Conservation (phyloP, 2,888 invertebrate genomes). For the Anaspis maculata region DNA sequence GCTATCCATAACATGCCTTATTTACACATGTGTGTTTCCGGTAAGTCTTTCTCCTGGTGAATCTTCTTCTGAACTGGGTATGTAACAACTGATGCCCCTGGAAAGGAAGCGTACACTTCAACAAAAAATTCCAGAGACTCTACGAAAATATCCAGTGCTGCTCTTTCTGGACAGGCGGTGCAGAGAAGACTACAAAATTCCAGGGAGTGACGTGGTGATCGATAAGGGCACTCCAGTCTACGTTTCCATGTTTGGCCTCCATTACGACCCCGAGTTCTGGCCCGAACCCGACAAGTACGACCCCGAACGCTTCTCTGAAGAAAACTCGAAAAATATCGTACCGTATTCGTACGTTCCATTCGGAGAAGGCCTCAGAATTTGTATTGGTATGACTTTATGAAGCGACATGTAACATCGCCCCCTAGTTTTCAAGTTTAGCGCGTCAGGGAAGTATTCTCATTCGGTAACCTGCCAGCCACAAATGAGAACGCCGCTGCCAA, state of each 20-base stretch:
- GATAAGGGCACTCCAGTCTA: constrained; percentile 38
- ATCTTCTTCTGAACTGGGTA: constrained; percentile 36
- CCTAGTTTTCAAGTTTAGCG: too few relatives aligned
- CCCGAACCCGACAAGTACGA: constrained; percentile 5
- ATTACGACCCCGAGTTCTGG: constrained; percentile 36
- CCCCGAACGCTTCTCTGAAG: constrained; percentile 37
- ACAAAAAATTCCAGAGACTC: constrained; percentile 32
- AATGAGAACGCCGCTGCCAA: too few relatives aligned
- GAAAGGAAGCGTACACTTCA: constrained; percentile 22
- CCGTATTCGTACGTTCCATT: constrained; percentile 18
- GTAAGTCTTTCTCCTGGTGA: background rate
- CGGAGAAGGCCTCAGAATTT: constrained; percentile 17
- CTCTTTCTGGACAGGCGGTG: constrained; percentile 30
- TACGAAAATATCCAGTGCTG: constrained; percentile 40
- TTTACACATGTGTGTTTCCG: background rate
- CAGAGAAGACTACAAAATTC: constrained; percentile 32
- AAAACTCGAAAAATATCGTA: constrained; percentile 36
- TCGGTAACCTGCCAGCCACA: too few relatives aligned
- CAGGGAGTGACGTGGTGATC: constrained; percentile 35
- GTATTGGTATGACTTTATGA: too few relatives aligned
- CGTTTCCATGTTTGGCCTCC: constrained; percentile 35
- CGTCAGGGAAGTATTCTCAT: too few relatives aligned
- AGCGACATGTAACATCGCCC: too few relatives aligned
- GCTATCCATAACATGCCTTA: background rate
- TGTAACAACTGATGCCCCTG: constrained; percentile 34